phyloP scores from a whole-genome alignment of 1,140 invertebrate species.

The Neodiprion pinetum region DNA sequence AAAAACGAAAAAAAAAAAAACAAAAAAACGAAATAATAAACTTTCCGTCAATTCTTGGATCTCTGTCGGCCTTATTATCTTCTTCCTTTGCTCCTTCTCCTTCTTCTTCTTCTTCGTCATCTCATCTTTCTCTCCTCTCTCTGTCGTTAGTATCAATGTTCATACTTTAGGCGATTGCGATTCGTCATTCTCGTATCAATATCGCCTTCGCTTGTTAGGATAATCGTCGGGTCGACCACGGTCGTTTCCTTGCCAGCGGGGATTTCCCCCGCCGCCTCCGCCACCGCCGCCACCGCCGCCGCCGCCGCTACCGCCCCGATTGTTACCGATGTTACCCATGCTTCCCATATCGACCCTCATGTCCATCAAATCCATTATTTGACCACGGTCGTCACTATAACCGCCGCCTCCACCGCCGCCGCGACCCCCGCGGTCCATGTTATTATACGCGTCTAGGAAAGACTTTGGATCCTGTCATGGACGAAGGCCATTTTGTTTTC shows the following conservation, averaged over 20 bases:
- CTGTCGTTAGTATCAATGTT: too few relatives aligned
- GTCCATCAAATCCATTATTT: constrained; percentile 62
- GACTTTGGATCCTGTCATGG: constrained; percentile 57
- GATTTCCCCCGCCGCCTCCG: constrained; percentile 40
- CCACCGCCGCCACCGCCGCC: constrained; percentile 41
- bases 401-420: constrained; percentile 49
- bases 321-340: constrained; percentile 36
- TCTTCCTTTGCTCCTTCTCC: too few relatives aligned
- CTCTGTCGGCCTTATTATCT: too few relatives aligned
- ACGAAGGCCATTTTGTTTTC: constrained; percentile 18
- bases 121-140: too few relatives aligned
- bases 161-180: too few relatives aligned
- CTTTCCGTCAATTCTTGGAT: too few relatives aligned
- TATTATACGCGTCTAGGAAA: constrained; percentile 61
- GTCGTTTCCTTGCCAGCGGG: constrained; percentile 53
- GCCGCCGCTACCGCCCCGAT: constrained; percentile 28
- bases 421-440: constrained; percentile 54
- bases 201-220: constrained; percentile 61
- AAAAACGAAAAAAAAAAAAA: too few relatives aligned
- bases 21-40: too few relatives aligned
- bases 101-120: too few relatives aligned
- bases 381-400: constrained; percentile 60
- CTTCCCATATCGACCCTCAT: constrained; percentile 61
- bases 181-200: constrained; percentile 37
- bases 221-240: constrained; percentile 60